Evolutionary conservation across 2,888 invertebrate species (phyloP), one percentile per base, ranked within the genome.

Genomic region (Mythimna pallens): DNA sequence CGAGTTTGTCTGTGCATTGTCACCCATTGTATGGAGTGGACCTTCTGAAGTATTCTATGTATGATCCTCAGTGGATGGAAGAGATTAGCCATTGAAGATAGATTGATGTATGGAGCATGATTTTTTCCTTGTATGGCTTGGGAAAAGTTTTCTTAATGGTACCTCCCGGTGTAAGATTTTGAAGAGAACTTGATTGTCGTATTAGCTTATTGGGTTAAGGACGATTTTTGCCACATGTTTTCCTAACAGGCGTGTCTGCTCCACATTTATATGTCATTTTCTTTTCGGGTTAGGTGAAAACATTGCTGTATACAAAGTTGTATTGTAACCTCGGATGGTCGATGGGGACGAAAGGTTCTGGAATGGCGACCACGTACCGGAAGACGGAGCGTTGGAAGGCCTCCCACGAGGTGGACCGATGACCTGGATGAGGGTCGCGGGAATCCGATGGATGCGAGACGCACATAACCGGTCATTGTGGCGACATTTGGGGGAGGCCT

Each of bases 101-200:
- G 66, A 82, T 78, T 82, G 70, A 81, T 82, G 67, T 67, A 43
- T 62, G 36, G 22, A 22, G 12, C 54, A 70, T 81, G 58, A 43
- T 67, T 73, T 78, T 66, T 78, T 78, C 50, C 61, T 62, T 65
- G 58, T 67, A 55, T 20, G n/a, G 25, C 30, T 66, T 65, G n/a
- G 25, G 34, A 50, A 54, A 67, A 69, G 40, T 73, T 78, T 57
- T 47, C 20, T 54, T 67, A 34, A 47, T 25, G 50, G n/a, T 66
- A 10, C 20, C 47, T 17, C 47, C 52, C 52, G 64, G 30, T 58
- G 34, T 63, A 40, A 52, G 52, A 61, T 61, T 80, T 76, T 65
- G 71, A 70, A 70, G 43, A 65, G 61, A 25, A 47, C 55, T 36
- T 75, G 65, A 63, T 63, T 63, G 57, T n/a, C 43, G n/a, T 25